phyloP scores from a whole-genome alignment of 2,888 invertebrate genomes.

The Clusia tigrina region DNA sequence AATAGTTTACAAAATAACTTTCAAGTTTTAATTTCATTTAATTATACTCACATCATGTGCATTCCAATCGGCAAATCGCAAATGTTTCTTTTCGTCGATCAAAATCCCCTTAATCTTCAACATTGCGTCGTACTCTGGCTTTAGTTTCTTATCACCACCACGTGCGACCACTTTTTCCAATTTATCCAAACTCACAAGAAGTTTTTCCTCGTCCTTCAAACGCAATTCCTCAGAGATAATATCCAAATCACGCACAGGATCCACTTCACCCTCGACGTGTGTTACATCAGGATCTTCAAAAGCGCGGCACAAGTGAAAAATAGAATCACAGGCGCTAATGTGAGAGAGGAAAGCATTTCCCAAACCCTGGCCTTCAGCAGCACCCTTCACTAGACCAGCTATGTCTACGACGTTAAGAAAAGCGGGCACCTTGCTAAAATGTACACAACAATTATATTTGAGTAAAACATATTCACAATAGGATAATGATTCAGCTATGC shows the following conservation, averaged over 20 bases:
- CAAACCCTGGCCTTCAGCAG: constrained; percentile 88
- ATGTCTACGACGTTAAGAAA: constrained; percentile 98
- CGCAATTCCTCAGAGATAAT: constrained; percentile 96
- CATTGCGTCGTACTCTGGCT: constrained; percentile 93
- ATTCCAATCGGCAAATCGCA: constrained; percentile 94
- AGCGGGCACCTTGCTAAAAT: constrained; percentile 93
- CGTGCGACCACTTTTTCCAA: constrained; percentile 83
- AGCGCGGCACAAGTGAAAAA: constrained; percentile 95
- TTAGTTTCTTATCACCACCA: constrained; percentile 92
- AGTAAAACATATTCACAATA: background rate
- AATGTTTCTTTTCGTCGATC: constrained; percentile 89
- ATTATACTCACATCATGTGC: constrained; percentile 83
- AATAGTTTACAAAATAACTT: background rate
- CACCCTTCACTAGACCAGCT: constrained; percentile 97
- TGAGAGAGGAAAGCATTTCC: constrained; percentile 99
- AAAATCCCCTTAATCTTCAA: constrained; percentile 83
- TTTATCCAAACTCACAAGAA: constrained; percentile 84
- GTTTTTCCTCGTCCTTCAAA: constrained; percentile 90
- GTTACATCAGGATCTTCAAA: constrained; percentile 98
- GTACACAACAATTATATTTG: background rate
- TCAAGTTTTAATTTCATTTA: background rate
- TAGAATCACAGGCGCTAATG: constrained; percentile 97
- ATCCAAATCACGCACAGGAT: constrained; percentile 95
- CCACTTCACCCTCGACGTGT: constrained; percentile 98
- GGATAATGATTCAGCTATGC: background rate